A percentile compares a stretch with the other conserved stretches of the same genome.
phyloP scores from a whole-genome alignment of 1,140 invertebrate genomes.

The Kradibia gibbosae region DNA sequence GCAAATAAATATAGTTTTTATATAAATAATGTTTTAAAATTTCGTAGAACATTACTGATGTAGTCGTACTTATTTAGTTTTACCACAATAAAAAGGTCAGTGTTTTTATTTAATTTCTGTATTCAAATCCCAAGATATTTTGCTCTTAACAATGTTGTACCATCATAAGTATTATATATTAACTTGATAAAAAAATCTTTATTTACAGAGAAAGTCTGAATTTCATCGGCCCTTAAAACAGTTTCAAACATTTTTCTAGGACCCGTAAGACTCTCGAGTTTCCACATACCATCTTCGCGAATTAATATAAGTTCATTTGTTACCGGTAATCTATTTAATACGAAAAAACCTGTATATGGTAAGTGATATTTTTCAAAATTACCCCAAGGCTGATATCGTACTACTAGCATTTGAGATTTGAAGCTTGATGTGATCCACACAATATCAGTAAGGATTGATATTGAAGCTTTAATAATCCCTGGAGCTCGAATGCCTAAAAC shows the following conservation, averaged over 20 bases:
- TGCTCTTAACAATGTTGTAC: neutral
- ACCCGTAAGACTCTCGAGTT: slow-evolving; percentile 55
- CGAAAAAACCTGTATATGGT: slow-evolving; percentile 50
- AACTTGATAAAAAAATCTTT: slow-evolving; percentile 19
- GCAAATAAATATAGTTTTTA: too few species aligned
- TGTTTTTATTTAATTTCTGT: neutral
- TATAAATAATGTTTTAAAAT: too few species aligned
- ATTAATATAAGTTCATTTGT: slow-evolving; percentile 58
- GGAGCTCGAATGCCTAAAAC: slow-evolving; percentile 53
- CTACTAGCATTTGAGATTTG: slow-evolving; percentile 52
- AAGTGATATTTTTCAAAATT: slow-evolving; percentile 55
- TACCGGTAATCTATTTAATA: slow-evolving; percentile 34
- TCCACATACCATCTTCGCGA: slow-evolving; percentile 61
- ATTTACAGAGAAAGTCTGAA: slow-evolving; percentile 49
- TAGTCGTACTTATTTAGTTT: too few species aligned
- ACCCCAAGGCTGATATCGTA: slow-evolving; percentile 56
- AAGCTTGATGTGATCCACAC: slow-evolving; percentile 56
- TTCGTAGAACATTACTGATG: too few species aligned
- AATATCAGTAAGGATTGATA: slow-evolving; percentile 37
- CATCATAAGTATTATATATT: neutral
- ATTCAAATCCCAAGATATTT: slow-evolving; percentile 35
- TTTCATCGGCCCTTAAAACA: slow-evolving; percentile 46
- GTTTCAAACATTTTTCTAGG: slow-evolving; percentile 54
- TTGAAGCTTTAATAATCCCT: slow-evolving; percentile 52
- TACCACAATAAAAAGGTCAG: neutral